These are phyloP conservation scores for Oscheius sp. DNA, from an alignment of 2,888 invertebrate genomes.

Conservation along the genomic window DNA sequence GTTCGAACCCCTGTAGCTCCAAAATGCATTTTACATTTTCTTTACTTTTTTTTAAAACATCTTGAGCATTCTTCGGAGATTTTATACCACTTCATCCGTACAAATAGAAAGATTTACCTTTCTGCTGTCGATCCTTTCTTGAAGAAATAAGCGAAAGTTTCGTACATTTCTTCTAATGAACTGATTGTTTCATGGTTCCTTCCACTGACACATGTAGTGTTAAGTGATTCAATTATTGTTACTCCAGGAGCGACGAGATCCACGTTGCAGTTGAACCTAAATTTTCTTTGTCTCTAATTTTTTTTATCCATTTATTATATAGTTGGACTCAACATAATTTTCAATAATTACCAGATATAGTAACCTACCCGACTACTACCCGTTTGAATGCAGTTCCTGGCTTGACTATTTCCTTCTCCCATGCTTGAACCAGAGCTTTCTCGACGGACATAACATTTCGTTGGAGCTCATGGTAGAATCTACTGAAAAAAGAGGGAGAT, in stretches of 20 bases:
- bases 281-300: not conserved
- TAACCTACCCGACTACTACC: constrained; percentile 65
- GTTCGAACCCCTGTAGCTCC: no score
- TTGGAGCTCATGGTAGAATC: constrained; percentile 65
- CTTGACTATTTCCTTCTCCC: constrained; percentile 64
- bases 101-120: constrained; percentile 51
- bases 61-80: no score
- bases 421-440: constrained; percentile 60
- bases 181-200: constrained; percentile 40
- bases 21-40: no score
- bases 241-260: constrained; percentile 73
- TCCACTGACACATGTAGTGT: constrained; percentile 63
- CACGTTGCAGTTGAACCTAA: constrained; percentile 72
- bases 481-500: constrained; percentile 40
- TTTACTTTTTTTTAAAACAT: no score
- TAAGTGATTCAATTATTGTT: constrained; percentile 69
- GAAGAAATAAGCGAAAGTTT: constrained; percentile 72
- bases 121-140: constrained; percentile 72
- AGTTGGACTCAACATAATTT: not conserved
- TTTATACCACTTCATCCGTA: not conserved
- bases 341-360: not conserved
- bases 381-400: constrained; percentile 65
- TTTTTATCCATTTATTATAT: not conserved
- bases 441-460: constrained; percentile 62
- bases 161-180: constrained; percentile 70